phyloP scores from a whole-genome alignment of 2,888 invertebrate genomes.

The Quadroppia sp. region DNA sequence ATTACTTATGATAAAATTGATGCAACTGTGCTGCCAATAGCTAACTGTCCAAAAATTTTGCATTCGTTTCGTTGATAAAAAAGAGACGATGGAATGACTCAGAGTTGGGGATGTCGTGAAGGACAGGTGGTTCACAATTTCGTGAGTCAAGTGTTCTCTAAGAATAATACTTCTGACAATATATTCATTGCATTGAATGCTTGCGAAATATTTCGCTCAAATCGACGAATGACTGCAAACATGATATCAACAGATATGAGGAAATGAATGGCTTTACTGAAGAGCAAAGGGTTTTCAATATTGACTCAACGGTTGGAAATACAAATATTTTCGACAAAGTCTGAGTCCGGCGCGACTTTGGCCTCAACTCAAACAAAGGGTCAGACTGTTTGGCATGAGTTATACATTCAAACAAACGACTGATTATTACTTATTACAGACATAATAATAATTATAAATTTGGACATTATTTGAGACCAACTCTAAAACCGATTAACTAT shows the following conservation, averaged over 20 bases:
- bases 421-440: too few relatives aligned
- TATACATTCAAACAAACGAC: too few relatives aligned
- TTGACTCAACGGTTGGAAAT: background rate
- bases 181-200: background rate
- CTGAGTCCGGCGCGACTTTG: conserved; percentile 1
- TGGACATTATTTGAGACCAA: background rate
- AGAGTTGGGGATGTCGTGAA: background rate
- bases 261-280: background rate
- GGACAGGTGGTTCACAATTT: conserved; percentile 17
- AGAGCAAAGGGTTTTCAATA: background rate
- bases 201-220: conserved; percentile 10
- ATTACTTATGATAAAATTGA: background rate
- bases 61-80: background rate
- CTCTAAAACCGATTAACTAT: background rate
- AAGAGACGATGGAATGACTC: background rate
- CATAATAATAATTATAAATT: too few relatives aligned
- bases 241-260: conserved; percentile 20
- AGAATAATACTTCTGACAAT: background rate
- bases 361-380: background rate
- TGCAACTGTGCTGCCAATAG: conserved; percentile 9
- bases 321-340: conserved; percentile 1
- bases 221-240: background rate
- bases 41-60: background rate
- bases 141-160: conserved; percentile 20
- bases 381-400: background rate